Percentiles rank a stretch among this genome's conserved stretches.
These are phyloP conservation scores for Suillia variegata DNA, from an alignment of 2,888 invertebrate species.

Conservation along the genomic window DNA sequence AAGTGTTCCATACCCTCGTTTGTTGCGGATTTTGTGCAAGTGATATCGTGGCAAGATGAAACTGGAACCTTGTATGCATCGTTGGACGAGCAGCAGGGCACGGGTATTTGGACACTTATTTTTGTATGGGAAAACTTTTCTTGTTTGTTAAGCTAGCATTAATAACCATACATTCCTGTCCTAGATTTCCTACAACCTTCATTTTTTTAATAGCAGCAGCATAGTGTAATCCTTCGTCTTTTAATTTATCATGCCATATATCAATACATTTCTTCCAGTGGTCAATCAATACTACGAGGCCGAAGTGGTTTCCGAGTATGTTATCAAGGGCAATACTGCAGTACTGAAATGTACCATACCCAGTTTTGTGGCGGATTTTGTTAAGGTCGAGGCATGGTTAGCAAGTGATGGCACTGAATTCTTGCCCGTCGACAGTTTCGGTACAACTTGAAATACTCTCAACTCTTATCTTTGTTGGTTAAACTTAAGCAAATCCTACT, in stretches of 20 bases:
- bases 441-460: conserved; percentile 62
- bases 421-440: conserved; percentile 73
- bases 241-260: too few relatives aligned
- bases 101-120: conserved; percentile 45
- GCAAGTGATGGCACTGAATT: conserved; percentile 72
- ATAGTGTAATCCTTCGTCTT: too few relatives aligned
- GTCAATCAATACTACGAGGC: conserved; percentile 89
- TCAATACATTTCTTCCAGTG: conserved; percentile 66
- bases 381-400: conserved; percentile 84
- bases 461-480: too few relatives aligned
- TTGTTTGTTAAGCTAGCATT: too few relatives aligned
- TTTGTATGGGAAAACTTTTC: too few relatives aligned
- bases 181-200: not conserved
- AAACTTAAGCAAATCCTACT: too few relatives aligned
- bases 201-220: not conserved
- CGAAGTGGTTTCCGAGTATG: conserved; percentile 87
- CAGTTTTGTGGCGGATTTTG: conserved; percentile 89
- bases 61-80: conserved; percentile 56
- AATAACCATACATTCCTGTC: conserved; percentile 6
- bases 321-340: conserved; percentile 85
- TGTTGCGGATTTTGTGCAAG: conserved; percentile 74
- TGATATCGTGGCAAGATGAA: conserved; percentile 74
- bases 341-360: conserved; percentile 89
- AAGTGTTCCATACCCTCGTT: conserved; percentile 78
- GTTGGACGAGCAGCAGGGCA: conserved; percentile 50